Conservation (phyloP, 2,797 vertebrate genomes). For the Lithobates pipiens region DNA sequence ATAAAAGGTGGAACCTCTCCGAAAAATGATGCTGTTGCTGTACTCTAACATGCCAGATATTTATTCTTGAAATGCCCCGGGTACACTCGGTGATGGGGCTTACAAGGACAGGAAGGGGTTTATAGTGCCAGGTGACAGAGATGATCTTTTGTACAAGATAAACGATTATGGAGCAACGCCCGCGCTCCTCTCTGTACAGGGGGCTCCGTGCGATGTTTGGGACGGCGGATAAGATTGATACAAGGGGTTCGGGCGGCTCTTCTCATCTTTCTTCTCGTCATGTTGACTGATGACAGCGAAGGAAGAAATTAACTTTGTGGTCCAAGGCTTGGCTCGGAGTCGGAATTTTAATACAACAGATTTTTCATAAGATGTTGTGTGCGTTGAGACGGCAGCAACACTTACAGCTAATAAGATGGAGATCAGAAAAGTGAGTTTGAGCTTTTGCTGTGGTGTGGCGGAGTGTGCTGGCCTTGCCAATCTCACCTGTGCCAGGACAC, state of each 20-base stretch:
- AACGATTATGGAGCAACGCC: not conserved
- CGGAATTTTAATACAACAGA: constrained; percentile 33
- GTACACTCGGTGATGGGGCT: no score
- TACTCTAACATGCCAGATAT: no score
- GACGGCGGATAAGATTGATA: constrained; percentile 45
- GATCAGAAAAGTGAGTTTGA: no score
- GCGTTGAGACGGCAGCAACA: no score
- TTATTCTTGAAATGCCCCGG: no score
- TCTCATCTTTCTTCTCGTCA: constrained; percentile 28
- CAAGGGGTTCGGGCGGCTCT: not conserved
- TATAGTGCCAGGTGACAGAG: not conserved
- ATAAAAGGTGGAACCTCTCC: no score
- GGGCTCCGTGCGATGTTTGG: not conserved
- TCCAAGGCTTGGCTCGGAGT: constrained; percentile 19
- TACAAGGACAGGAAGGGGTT: no score
- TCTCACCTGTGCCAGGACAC: not conserved
- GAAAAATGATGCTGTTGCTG: no score
- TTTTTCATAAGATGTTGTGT: constrained; percentile 20
- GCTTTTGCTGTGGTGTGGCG: no score
- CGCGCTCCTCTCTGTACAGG: no score
- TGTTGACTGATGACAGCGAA: constrained; percentile 36
- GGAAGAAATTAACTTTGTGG: constrained; percentile 4
- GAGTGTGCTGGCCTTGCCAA: not conserved
- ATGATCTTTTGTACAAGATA: not conserved
- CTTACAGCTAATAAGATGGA: not conserved